Evolutionary conservation across 2,113 vertebrate genomes (phyloP).

Genomic region (Gavia stellata): DNA sequence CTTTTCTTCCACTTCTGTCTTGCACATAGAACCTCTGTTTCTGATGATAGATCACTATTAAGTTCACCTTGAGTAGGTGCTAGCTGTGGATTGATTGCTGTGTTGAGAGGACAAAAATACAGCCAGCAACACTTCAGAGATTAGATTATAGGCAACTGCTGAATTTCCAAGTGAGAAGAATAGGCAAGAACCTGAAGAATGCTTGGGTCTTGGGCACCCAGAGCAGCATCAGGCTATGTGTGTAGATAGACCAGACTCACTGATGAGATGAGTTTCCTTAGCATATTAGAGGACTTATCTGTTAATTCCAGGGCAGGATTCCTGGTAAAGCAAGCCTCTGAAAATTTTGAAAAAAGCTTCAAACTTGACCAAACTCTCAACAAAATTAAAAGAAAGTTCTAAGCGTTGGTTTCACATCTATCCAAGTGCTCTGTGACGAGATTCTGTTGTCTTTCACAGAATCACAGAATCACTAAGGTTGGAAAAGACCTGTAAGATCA

Average conservation of each 20-base stretch:
- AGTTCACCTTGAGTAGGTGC: background rate
- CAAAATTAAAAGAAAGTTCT: background rate
- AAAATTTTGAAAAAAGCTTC: background rate
- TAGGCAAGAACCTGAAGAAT: background rate
- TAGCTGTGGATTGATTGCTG: background rate
- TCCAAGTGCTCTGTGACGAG: background rate
- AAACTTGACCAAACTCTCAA: background rate
- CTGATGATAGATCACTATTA: background rate
- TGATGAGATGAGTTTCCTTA: background rate
- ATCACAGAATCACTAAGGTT: too few species aligned
- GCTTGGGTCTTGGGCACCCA: background rate
- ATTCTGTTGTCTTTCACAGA: background rate
- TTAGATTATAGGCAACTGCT: background rate
- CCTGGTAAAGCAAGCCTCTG: background rate
- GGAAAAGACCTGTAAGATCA: too few species aligned
- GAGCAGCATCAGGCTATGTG: rapidly evolving
- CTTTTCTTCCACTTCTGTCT: background rate
- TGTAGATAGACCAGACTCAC: background rate
- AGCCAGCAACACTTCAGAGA: background rate
- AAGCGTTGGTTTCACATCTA: background rate
- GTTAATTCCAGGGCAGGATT: background rate
- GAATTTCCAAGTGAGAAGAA: background rate
- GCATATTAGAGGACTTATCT: rapidly evolving
- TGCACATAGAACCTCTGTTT: background rate
- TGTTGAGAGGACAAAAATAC: background rate